phyloP scores from a whole-genome alignment of 2,888 invertebrate genomes.

The Danaus chrysippus region DNA sequence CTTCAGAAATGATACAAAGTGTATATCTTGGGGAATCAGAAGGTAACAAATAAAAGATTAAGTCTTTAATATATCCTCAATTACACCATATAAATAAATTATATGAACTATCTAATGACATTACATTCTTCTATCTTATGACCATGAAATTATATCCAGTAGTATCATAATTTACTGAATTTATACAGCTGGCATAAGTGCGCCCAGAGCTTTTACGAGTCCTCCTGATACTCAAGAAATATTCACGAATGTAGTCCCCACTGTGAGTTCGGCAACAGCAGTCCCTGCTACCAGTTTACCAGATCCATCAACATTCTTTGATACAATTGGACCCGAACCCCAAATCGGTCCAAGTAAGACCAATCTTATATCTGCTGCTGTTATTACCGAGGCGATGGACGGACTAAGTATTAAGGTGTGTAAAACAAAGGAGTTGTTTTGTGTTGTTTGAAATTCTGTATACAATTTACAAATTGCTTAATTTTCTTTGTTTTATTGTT shows the following conservation, averaged over 20 bases:
- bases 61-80: no score
- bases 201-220: conserved; percentile 49
- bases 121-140: neutral
- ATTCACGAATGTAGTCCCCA: conserved; percentile 58
- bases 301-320: conserved; percentile 74
- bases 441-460: neutral
- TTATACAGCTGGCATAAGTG: conserved; percentile 2
- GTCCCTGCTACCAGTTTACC: conserved; percentile 65
- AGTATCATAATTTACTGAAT: neutral
- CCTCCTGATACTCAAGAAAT: conserved; percentile 51
- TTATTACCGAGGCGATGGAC: conserved; percentile 61
- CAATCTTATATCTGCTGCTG: conserved; percentile 44
- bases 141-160: neutral
- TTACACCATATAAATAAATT: no score
- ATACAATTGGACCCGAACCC: conserved; percentile 68
- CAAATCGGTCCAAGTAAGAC: conserved; percentile 51
- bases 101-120: no score
- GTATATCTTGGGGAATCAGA: conserved; percentile 67
- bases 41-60: conserved; percentile 38
- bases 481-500: no score
- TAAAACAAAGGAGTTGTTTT: neutral
- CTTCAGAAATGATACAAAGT: conserved; percentile 72
- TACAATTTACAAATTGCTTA: no score
- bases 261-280: conserved; percentile 56
- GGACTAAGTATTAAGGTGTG: conserved; percentile 60